Conservation (phyloP, 2,797 vertebrate genomes). For the Semotilus atromaculatus region DNA sequence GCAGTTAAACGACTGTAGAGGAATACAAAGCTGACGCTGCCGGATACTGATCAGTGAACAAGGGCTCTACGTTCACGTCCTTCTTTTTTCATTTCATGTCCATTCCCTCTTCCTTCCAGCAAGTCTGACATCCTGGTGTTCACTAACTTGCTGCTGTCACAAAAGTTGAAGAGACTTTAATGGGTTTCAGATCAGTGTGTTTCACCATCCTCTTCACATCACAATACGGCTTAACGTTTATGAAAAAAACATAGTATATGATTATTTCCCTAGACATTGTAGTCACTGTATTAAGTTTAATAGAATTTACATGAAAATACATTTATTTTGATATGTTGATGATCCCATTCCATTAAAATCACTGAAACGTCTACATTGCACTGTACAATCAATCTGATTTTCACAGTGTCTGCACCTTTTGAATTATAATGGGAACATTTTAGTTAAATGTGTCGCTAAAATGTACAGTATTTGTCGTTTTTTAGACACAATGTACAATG, state of each 20-base stretch:
- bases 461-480: background rate
- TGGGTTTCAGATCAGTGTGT: constrained; percentile 1
- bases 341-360: background rate
- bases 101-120: background rate
- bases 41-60: constrained; percentile 41
- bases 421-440: background rate
- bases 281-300: background rate
- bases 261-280: background rate
- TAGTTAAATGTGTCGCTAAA: background rate
- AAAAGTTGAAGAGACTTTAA: background rate
- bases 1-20: constrained; percentile 68
- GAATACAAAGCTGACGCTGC: constrained; percentile 52
- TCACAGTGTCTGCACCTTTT: background rate
- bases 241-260: background rate
- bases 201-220: background rate
- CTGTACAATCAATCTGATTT: background rate
- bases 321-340: background rate
- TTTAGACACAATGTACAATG: background rate
- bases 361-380: background rate
- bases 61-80: background rate
- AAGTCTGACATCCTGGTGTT: background rate
- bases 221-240: background rate
- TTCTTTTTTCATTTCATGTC: constrained; percentile 11
- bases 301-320: background rate
- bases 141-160: background rate